Conservation (phyloP, 2,888 invertebrate species). For the Ophion obscuratus region DNA sequence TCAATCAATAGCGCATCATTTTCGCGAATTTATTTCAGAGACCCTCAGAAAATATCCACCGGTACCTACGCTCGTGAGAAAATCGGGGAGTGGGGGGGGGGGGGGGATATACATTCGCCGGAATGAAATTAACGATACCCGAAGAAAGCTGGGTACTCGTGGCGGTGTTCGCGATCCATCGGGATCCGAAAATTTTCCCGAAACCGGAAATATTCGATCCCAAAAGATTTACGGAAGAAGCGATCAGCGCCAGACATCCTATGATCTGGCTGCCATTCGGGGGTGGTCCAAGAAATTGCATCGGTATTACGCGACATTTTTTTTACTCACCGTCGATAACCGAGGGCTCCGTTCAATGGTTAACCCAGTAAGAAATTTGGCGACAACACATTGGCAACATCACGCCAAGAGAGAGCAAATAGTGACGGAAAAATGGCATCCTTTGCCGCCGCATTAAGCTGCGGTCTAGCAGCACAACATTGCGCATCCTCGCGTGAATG, state of each 20-base stretch:
- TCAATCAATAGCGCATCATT: neutral
- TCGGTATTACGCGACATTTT: conserved; percentile 72
- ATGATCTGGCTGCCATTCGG: conserved; percentile 78
- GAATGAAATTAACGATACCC: conserved; percentile 63
- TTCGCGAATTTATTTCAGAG: conserved; percentile 75
- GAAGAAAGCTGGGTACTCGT: conserved; percentile 54
- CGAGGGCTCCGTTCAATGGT: neutral
- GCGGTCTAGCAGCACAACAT: too few species aligned
- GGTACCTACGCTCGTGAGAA: conserved; percentile 76
- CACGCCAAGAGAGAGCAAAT: too few species aligned
- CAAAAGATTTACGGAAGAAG: conserved; percentile 76
- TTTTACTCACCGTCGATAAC: conserved; percentile 25
- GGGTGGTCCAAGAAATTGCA: conserved; percentile 80
- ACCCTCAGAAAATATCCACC: conserved; percentile 84
- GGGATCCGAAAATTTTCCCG: conserved; percentile 65
- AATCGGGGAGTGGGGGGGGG: too few species aligned
- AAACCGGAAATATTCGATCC: conserved; percentile 77
- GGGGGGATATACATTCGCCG: conserved; percentile 68
- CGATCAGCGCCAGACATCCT: conserved; percentile 69
- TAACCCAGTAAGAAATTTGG: too few species aligned
- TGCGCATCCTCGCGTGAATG: too few species aligned
- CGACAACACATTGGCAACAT: too few species aligned
- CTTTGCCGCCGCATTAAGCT: too few species aligned
- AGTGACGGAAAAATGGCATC: too few species aligned
- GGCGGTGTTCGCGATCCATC: conserved; percentile 66